These are phyloP conservation scores for Turritopsis dohrnii DNA, from an alignment of 30 jellyfish, hydroid and myxozoan genomes.

Conservation along the genomic window DNA sequence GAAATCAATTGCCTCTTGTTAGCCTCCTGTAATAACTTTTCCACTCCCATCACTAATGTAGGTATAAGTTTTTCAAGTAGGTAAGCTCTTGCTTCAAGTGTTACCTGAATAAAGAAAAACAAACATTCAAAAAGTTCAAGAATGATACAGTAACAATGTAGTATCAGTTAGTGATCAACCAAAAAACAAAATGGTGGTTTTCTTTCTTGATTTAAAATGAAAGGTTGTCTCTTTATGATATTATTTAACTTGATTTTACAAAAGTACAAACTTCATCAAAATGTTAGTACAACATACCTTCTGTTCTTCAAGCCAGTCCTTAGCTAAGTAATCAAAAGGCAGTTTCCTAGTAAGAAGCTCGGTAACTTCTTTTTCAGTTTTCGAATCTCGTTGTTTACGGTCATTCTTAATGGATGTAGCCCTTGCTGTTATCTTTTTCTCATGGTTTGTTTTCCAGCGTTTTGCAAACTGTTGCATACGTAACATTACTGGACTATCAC, in stretches of 20 bases:
- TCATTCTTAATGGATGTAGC: conserved; percentile 23
- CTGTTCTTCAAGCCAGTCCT: conserved; percentile 56
- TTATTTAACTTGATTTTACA: too few relatives aligned
- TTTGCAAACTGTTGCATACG: conserved; percentile 35
- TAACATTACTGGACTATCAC: neutral
- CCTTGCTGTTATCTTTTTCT: conserved; percentile 38
- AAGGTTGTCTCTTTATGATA: neutral
- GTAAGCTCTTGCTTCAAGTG: conserved; percentile 50
- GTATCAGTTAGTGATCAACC: too few relatives aligned
- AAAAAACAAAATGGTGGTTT: too few relatives aligned
- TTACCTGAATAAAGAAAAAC: neutral
- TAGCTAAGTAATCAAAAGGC: conserved; percentile 68
- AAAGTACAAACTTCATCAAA: neutral
- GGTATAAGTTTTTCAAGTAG: conserved; percentile 77
- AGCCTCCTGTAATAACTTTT: conserved; percentile 51
- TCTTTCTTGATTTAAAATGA: too few relatives aligned
- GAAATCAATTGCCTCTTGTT: conserved; percentile 35
- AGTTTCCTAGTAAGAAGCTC: conserved; percentile 57
- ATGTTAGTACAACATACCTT: conserved; percentile 39
- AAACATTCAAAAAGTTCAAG: neutral
- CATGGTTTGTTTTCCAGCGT: conserved; percentile 69
- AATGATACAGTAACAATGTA: too few relatives aligned
- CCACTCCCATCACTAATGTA: conserved; percentile 74
- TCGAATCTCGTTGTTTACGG: conserved; percentile 41
- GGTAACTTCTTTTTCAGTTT: conserved; percentile 50